Percentiles rank a stretch among this genome's conserved stretches.
Evolutionary conservation across 2,113 vertebrate genomes (phyloP).

Genomic region (Cryptoleucopteryx plumbea): DNA sequence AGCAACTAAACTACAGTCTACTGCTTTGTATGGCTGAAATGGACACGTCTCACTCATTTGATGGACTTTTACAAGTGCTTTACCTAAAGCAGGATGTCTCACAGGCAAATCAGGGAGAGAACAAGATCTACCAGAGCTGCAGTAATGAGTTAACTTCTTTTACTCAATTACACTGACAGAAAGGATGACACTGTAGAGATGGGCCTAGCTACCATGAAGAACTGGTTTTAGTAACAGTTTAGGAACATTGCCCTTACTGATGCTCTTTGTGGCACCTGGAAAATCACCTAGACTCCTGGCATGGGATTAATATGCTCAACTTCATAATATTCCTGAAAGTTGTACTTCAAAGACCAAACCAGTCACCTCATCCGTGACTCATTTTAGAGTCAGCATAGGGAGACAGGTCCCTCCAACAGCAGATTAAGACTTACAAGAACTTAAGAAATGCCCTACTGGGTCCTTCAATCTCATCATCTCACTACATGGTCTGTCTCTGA

Average conservation of each 20-base stretch:
- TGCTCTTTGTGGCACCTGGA: neutral
- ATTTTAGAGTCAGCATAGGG: neutral
- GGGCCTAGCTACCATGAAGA: neutral
- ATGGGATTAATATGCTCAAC: neutral
- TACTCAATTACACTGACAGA: neutral
- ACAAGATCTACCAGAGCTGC: neutral
- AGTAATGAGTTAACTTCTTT: neutral
- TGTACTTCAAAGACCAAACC: neutral
- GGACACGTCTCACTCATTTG: neutral
- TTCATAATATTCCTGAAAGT: neutral
- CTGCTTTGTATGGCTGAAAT: neutral
- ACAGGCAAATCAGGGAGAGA: neutral
- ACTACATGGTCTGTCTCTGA: neutral
- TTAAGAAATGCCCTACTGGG: neutral
- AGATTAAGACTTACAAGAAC: neutral
- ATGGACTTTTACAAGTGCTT: neutral
- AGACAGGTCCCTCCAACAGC: neutral
- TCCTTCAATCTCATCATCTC: neutral
- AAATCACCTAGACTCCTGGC: neutral
- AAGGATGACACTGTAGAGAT: neutral
- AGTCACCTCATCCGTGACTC: neutral
- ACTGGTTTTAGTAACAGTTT: neutral
- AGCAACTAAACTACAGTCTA: neutral
- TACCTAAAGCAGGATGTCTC: neutral
- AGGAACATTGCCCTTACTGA: neutral